These are phyloP conservation scores for Ploceus nigricollis DNA, from an alignment of 2,113 vertebrate genomes.

Conservation along the genomic window DNA sequence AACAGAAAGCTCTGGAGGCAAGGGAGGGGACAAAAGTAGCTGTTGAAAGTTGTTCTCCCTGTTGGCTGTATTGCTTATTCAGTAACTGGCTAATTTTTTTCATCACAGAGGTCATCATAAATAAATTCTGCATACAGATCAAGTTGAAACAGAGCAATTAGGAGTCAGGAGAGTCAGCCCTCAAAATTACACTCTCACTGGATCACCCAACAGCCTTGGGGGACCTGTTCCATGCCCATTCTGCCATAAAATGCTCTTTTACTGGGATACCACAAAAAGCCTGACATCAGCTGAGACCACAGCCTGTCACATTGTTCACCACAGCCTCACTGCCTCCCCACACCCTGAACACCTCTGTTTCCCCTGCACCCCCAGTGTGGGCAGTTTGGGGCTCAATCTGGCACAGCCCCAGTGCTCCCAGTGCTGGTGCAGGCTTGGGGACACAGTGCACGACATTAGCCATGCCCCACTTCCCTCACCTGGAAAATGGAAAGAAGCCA, in stretches of 20 bases:
- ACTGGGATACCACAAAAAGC: neutral
- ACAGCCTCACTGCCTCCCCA: neutral
- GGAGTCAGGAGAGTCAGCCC: neutral
- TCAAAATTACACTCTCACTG: neutral
- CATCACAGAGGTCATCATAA: neutral
- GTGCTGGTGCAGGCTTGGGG: neutral
- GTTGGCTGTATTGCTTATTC: neutral
- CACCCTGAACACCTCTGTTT: neutral
- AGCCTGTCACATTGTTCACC: neutral
- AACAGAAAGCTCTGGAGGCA: conserved; percentile 31
- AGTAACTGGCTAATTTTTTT: neutral
- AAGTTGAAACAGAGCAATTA: neutral
- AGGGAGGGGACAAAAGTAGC: conserved; percentile 19
- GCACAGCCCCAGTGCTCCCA: neutral
- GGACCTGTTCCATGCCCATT: neutral
- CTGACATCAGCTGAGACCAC: neutral
- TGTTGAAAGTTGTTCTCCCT: neutral
- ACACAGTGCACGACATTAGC: neutral
- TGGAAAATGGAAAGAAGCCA: neutral
- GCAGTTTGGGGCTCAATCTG: neutral
- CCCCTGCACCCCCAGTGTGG: neutral
- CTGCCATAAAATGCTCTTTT: neutral
- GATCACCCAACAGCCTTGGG: neutral
- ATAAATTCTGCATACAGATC: neutral
- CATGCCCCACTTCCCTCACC: neutral